A percentile compares a stretch with the other conserved stretches of the same genome.
phyloP scores from a whole-genome alignment of 2,797 vertebrate genomes.

The Anableps anableps region DNA sequence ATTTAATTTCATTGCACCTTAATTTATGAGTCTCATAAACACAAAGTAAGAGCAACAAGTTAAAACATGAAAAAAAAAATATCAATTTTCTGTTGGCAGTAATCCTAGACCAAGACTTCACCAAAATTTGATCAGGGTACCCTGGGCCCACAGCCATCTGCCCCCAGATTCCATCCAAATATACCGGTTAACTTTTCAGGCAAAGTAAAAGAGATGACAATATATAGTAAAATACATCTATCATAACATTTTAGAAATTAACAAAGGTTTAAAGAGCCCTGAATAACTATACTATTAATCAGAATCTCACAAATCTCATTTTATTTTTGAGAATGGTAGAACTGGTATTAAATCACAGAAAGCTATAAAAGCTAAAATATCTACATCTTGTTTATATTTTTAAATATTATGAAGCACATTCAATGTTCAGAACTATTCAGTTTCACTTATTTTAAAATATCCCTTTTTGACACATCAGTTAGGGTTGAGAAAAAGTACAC shows the following conservation, averaged over 20 bases:
- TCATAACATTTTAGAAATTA: constrained; percentile 24
- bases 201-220: constrained; percentile 22
- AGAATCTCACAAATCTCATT: background rate
- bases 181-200: constrained; percentile 54
- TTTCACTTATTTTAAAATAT: too few species aligned
- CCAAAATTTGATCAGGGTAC: constrained; percentile 53
- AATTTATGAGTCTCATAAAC: background rate
- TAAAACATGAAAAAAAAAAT: constrained; percentile 4
- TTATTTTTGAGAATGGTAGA: background rate
- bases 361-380: background rate
- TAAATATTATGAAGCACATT: background rate
- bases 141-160: constrained; percentile 54
- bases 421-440: too few species aligned
- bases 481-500: background rate
- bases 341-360: background rate
- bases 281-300: background rate
- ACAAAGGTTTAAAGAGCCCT: background rate
- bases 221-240: constrained; percentile 39
- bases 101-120: constrained; percentile 47
- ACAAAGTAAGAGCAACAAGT: constrained; percentile 14
- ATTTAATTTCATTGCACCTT: too few species aligned
- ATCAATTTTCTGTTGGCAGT: constrained; percentile 48
- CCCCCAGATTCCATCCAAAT: constrained; percentile 55
- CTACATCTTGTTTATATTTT: background rate
- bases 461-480: background rate